phyloP scores from a whole-genome alignment of 2,888 invertebrate species.

The Chelonus formosanus region DNA sequence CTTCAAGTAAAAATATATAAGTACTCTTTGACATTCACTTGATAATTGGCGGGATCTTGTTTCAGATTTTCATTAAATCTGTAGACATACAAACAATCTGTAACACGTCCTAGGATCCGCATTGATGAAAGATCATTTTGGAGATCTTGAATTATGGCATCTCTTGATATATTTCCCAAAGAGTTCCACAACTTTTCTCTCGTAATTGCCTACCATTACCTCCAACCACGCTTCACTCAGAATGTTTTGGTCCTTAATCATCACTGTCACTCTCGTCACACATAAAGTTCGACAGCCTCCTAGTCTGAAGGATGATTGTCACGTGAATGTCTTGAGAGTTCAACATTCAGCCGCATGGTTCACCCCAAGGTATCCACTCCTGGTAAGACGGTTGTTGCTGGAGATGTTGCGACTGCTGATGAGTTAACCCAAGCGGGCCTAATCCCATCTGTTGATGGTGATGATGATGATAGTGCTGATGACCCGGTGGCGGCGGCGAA shows the following conservation, averaged over 20 bases:
- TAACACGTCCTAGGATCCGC: too few relatives aligned
- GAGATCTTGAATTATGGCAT: conserved; percentile 12
- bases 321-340: too few relatives aligned
- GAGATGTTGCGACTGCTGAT: conserved; percentile 36
- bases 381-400: conserved; percentile 45
- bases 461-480: conserved; percentile 58
- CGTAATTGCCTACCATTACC: too few relatives aligned
- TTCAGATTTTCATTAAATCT: too few relatives aligned
- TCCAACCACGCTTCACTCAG: too few relatives aligned
- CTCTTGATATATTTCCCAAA: too few relatives aligned
- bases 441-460: conserved; percentile 47
- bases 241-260: too few relatives aligned
- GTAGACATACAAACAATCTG: too few relatives aligned
- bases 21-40: conserved; percentile 7
- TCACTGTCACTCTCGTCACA: too few relatives aligned
- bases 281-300: too few relatives aligned
- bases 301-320: too few relatives aligned
- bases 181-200: too few relatives aligned
- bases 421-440: conserved; percentile 26
- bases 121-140: not conserved
- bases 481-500: conserved; percentile 65
- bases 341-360: conserved; percentile 56
- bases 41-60: conserved; percentile 9
- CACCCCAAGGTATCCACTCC: conserved; percentile 47
- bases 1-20: conserved; percentile 28